Evolutionary conservation across 2,797 vertebrate genomes (phyloP).

Genomic region (Pantherophis vulpinus): DNA sequence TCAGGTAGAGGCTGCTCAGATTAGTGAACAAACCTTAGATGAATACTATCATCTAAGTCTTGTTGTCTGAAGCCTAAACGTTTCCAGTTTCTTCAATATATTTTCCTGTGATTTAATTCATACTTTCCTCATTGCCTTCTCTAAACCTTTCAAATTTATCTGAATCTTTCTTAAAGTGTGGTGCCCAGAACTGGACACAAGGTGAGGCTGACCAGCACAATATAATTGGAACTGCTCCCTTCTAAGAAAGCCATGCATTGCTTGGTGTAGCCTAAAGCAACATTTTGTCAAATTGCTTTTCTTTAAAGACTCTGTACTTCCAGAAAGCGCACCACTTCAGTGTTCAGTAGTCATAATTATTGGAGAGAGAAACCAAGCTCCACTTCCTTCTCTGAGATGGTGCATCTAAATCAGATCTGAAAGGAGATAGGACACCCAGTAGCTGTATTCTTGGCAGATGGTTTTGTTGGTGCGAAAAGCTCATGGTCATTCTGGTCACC

Average conservation of each 20-base stretch:
- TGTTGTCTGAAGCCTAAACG: not conserved
- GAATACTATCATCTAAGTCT: not conserved
- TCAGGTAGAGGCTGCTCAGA: not conserved
- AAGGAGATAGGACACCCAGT: not conserved
- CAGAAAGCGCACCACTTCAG: not conserved
- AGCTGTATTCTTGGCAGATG: not conserved
- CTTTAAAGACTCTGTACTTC: not conserved
- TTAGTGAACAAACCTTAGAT: not conserved
- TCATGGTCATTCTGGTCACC: not conserved
- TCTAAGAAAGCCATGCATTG: not conserved
- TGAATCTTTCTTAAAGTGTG: not conserved
- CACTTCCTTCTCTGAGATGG: not conserved
- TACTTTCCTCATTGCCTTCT: not conserved
- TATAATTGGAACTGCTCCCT: not conserved
- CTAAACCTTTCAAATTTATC: not conserved
- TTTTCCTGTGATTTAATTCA: not conserved
- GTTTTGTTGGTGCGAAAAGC: not conserved
- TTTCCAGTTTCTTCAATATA: not conserved
- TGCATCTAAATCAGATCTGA: not conserved
- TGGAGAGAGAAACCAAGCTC: not conserved
- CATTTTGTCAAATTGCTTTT: not conserved
- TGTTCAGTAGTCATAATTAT: not conserved
- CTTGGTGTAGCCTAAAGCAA: not conserved
- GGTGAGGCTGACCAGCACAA: not conserved
- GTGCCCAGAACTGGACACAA: not conserved